phyloP scores from a whole-genome alignment of 2,797 vertebrate species.

The Xenops minutus region DNA sequence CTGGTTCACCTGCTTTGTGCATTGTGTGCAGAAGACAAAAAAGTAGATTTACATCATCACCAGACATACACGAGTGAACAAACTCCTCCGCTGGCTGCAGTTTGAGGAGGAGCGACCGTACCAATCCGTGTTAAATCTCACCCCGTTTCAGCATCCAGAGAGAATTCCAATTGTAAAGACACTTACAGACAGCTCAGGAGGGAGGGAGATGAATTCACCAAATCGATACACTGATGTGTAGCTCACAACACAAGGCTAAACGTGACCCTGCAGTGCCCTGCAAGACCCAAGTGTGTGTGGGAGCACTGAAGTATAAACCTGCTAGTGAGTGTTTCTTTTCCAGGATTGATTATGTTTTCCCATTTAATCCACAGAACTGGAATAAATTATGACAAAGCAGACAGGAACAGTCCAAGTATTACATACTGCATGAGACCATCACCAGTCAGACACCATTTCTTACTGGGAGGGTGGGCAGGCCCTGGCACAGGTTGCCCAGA shows the following conservation, averaged over 20 bases:
- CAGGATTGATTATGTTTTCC: not conserved
- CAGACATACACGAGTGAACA: constrained; percentile 25
- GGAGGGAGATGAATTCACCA: not conserved
- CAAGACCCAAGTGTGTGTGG: not conserved
- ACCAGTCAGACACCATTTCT: not conserved
- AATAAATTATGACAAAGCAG: not conserved
- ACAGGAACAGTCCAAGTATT: not conserved
- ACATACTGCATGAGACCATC: not conserved
- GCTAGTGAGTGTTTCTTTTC: not conserved
- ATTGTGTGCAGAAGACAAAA: not conserved
- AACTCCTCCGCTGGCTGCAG: not conserved
- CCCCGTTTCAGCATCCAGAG: constrained; percentile 51
- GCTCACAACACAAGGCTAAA: not conserved
- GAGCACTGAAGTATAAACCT: not conserved
- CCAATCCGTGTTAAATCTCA: not conserved
- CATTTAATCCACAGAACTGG: not conserved
- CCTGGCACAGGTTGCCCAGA: not conserved
- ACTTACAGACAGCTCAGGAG: not conserved
- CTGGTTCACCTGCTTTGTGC: constrained; percentile 16
- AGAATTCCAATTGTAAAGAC: not conserved
- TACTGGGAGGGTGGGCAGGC: not conserved
- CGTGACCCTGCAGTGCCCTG: not conserved
- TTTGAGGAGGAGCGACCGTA: not conserved
- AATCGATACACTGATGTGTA: not conserved
- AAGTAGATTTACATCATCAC: not conserved